Evolutionary conservation across 2,797 vertebrate species (phyloP), one percentile per base, ranked within the genome.

Genomic region (Cossypha niveicapilla): DNA sequence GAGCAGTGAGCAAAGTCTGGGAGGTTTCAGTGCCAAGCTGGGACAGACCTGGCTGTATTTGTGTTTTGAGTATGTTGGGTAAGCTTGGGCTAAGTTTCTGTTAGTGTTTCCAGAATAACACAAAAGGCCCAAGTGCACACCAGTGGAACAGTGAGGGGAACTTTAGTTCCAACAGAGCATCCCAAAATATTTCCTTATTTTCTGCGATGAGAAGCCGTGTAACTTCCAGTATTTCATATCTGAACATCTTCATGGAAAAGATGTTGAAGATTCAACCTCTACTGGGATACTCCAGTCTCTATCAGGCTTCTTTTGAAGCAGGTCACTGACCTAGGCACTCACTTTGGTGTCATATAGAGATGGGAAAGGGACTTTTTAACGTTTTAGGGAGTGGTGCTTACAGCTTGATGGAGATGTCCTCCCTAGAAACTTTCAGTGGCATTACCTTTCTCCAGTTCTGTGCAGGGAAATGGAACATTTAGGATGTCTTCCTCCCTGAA

Each of bases 151-250:
- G 21, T 41, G 35, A 73, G 24, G 17, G 24, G 10, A 19, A 3
- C 3, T 41, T 79, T 41, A 42, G 10, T 37, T 90, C 71, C 32
- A 79, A 28, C 13, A 54, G 34, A 44, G 6, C 18, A 50, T 70
- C 11, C n/a, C 13, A 48, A 66, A 76, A 37, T 11, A 2, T 65
- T 65, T 88, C 23, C 16, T 28, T 3, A 37, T 73, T 85, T 92
- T 85, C 34, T 73, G 13, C 44, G 11, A n/a, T 47, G 15, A 73
- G 11, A 61, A 30, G 6, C 32, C 0, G 0, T 53, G 21, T 32
- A 58, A 17, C 27, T 74, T 91, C 11, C 30, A 77, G 8, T 25
- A 47, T 65, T 79, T 82, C 34, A 44, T 2, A 2, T 11, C n/a
- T 25, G 13, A 21, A 17, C 7, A 25, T 10, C 24, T 48, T 48